Conservation (phyloP, 1,140 invertebrate genomes). For the Drosophila nebulosa region DNA sequence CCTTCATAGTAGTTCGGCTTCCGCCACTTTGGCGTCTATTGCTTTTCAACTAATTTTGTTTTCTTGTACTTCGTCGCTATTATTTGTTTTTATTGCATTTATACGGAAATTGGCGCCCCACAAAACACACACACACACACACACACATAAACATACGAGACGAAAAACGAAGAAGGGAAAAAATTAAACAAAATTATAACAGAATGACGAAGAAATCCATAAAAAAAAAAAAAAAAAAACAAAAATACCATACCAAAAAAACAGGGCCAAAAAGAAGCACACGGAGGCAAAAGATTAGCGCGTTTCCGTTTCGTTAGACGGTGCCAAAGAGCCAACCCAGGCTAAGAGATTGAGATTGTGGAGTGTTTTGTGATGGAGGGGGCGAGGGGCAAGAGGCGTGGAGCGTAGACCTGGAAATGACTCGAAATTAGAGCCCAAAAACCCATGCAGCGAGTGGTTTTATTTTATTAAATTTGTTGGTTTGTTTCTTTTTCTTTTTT, state of each 20-base stretch:
- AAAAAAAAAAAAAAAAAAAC: constrained; percentile 32
- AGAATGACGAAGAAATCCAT: constrained; percentile 47
- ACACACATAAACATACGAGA: background rate
- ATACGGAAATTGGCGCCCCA: constrained; percentile 73
- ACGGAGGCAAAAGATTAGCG: constrained; percentile 64
- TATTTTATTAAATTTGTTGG: background rate
- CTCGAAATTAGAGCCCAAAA: constrained; percentile 60
- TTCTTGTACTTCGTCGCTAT: constrained; percentile 71
- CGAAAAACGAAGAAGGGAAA: background rate
- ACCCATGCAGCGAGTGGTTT: constrained; percentile 13
- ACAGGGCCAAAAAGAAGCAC: constrained; percentile 37
- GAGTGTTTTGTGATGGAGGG: background rate
- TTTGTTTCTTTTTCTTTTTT: background rate
- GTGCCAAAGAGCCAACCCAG: background rate
- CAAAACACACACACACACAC: constrained; percentile 13
- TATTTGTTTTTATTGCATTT: constrained; percentile 79
- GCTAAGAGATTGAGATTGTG: constrained; percentile 4
- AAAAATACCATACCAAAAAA: too few relatives aligned
- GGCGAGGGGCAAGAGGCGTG: background rate
- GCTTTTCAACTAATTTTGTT: constrained; percentile 73
- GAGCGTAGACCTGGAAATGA: constrained; percentile 43
- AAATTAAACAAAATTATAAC: constrained; percentile 67
- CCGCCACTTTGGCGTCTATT: constrained; percentile 55
- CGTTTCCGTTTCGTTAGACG: constrained; percentile 51
- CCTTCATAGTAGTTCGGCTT: constrained; percentile 40